Evolutionary conservation across 2,113 vertebrate species (phyloP).

Genomic region (Larimichthys crocea): DNA sequence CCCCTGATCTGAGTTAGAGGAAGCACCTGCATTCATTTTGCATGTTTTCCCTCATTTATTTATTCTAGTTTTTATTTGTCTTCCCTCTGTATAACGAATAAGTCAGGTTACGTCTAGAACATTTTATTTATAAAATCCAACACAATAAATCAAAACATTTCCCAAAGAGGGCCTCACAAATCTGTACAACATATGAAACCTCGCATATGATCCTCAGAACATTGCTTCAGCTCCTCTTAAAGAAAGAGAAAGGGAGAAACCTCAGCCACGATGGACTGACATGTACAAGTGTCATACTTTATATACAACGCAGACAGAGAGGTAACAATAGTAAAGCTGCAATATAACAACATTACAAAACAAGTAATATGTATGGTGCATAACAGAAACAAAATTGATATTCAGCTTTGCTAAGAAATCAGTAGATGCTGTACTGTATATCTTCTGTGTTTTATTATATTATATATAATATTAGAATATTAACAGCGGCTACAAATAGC

Average conservation of each 20-base stretch:
- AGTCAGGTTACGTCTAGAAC: neutral
- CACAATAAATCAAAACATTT: neutral
- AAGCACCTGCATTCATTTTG: neutral
- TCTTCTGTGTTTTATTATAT: too few relatives aligned
- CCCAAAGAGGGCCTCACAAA: neutral
- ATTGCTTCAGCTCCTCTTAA: neutral
- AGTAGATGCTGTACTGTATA: too few relatives aligned
- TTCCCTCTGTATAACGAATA: neutral
- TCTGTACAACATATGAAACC: neutral
- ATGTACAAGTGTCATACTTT: neutral
- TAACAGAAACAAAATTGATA: too few relatives aligned
- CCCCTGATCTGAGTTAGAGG: neutral
- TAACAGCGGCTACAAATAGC: too few relatives aligned
- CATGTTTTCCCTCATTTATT: neutral
- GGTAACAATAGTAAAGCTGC: neutral
- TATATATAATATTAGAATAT: too few relatives aligned
- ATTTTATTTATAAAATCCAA: neutral
- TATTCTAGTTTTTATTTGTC: neutral
- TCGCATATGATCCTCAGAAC: too few relatives aligned
- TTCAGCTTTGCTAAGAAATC: too few relatives aligned
- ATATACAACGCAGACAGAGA: neutral
- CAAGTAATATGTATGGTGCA: too few relatives aligned
- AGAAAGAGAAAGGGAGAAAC: neutral
- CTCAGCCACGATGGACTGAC: neutral
- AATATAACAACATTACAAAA: neutral